Base-by-base conservation (phyloP, 2,797 vertebrate species). In the Salarias fasciatus region DNA sequence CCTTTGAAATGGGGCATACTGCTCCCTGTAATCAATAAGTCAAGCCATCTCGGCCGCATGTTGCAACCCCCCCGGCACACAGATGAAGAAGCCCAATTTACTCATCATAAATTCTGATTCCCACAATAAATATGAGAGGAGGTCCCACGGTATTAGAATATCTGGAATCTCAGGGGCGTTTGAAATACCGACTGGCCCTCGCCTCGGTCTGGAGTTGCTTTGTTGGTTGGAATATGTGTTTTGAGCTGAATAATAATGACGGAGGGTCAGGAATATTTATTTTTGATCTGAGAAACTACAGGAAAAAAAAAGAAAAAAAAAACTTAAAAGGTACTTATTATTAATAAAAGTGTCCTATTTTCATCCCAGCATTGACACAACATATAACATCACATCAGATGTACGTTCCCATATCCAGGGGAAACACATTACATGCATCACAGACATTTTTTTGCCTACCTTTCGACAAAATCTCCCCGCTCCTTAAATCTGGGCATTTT, bases 11-110 rank as follows among this genome's bases (percentile, higher is more conserved):
- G 90, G 92, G 92, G 91, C 92, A 92, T 91, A 90, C 89, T 83
- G 86, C 90, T 90, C 90, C 90, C 90, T 91, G 89, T 92, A 93
- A 93, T 94, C 93, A 93, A 93, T 94, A 93, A 91, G 92, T 92
- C 91, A 92, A 90, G 91, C 91, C 89, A 93, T 92, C 92, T 88
- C 79, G 88, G 89, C 89, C 88, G 88, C 86, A 92, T 89, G 89
- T 85, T 89, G 88, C 90, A 89, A 88, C 82, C 85, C 91, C 89
- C 79, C 87, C 86, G 91, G 92, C 91, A 89, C 89, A 88, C 87
- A 91, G 85, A 92, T 88, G 86, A 90, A 92, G 88, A 89, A 91
- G 84, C 82, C 85, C 80, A 92, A 91, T 92, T 91, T 88, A 91
- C 87, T 91, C 91, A 90, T 88, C 89, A 91, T 91, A 92, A 91